Conservation (phyloP, 2,888 invertebrate genomes). For the Gari tellinella region DNA sequence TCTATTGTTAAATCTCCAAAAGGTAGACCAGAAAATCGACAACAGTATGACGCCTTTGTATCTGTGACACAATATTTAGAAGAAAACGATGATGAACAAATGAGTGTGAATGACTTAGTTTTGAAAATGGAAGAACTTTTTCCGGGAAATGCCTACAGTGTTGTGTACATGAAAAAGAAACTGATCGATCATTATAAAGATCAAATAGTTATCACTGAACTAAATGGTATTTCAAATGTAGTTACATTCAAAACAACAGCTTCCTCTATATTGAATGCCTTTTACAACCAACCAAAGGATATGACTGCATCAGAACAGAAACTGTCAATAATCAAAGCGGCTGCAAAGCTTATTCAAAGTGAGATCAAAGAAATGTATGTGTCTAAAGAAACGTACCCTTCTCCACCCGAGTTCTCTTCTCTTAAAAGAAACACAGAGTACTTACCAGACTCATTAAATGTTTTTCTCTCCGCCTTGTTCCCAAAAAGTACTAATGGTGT, state of each 20-base stretch:
- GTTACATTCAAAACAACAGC: conserved; percentile 53
- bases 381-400: conserved; percentile 21
- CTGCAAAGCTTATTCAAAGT: conserved; percentile 61
- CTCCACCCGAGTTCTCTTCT: conserved; percentile 10
- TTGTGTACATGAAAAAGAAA: conserved; percentile 7
- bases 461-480: too few species aligned
- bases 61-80: conserved; percentile 13
- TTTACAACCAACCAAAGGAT: conserved; percentile 27
- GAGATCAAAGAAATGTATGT: conserved; percentile 57
- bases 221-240: conserved; percentile 52
- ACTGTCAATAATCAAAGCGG: conserved; percentile 51
- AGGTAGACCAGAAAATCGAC: conserved; percentile 4
- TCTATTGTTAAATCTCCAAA: not conserved
- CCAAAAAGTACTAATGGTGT: too few species aligned
- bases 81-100: conserved; percentile 41
- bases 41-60: conserved; percentile 13
- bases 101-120: conserved; percentile 34
- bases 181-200: conserved; percentile 35
- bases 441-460: too few species aligned
- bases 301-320: too few species aligned
- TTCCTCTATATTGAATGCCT: conserved; percentile 37
- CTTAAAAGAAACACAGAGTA: too few species aligned
- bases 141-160: conserved; percentile 23
- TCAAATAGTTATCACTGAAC: conserved; percentile 44
- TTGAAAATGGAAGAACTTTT: conserved; percentile 25